Conservation (phyloP, 2,888 invertebrate genomes). For the Chrysolina oricalcia region DNA sequence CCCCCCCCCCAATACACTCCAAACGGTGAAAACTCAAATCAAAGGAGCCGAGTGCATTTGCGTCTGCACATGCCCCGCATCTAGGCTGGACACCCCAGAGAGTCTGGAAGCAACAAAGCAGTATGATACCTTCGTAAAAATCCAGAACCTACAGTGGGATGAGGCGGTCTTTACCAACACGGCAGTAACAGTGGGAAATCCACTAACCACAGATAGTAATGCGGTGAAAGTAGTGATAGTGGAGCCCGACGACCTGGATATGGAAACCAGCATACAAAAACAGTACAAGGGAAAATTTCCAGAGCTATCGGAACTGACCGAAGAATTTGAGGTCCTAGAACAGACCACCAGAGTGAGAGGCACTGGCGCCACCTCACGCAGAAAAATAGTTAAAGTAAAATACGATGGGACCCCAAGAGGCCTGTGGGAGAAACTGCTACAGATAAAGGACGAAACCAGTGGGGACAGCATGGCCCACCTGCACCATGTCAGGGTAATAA, state of each 20-base stretch:
- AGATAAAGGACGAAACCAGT: slow-evolving; percentile 30
- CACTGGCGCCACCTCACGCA: background rate
- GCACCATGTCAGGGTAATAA: slow-evolving; percentile 25
- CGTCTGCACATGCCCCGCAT: no score
- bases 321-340: slow-evolving; percentile 33
- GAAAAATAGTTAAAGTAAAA: slow-evolving; percentile 33
- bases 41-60: no score
- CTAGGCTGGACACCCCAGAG: no score
- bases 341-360: slow-evolving; percentile 30
- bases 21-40: no score
- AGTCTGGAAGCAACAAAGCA: no score
- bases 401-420: slow-evolving; percentile 1
- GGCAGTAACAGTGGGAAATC: slow-evolving; percentile 30
- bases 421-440: slow-evolving; percentile 32
- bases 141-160: no score
- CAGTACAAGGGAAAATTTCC: slow-evolving; percentile 17
- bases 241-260: background rate
- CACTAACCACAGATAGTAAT: background rate
- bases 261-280: slow-evolving; percentile 18
- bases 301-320: slow-evolving; percentile 17
- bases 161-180: no score
- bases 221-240: slow-evolving; percentile 7
- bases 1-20: no score
- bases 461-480: slow-evolving; percentile 19
- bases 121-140: no score